Percentiles rank a stretch among this genome's conserved stretches.
Conservation (phyloP, 2,113 vertebrate genomes). For the Fregetta grallaria region DNA sequence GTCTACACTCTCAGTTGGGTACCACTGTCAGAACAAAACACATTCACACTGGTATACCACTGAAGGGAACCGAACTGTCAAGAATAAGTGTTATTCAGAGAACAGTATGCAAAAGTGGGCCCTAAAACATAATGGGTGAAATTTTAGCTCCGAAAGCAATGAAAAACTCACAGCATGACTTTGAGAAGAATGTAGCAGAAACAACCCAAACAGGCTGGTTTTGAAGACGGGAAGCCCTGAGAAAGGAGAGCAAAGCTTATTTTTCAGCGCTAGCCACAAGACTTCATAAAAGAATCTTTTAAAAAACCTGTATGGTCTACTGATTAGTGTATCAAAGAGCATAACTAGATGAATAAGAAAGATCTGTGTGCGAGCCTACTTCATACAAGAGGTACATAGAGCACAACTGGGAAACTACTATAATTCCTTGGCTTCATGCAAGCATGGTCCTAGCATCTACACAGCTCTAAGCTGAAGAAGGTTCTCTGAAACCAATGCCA, state of each 20-base stretch:
- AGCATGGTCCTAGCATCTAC: not conserved
- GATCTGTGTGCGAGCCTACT: not conserved
- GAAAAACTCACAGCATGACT: not conserved
- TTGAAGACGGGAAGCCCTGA: not conserved
- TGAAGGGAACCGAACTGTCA: not conserved
- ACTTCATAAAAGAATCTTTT: not conserved
- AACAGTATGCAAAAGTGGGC: not conserved
- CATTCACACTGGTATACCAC: not conserved
- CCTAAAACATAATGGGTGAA: not conserved
- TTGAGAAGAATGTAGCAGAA: not conserved
- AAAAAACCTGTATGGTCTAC: not conserved
- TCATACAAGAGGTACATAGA: not conserved
- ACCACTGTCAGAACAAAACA: not conserved
- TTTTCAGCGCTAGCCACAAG: not conserved
- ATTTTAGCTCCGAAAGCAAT: not conserved
- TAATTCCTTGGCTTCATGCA: not conserved
- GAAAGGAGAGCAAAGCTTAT: not conserved
- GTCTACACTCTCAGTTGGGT: not conserved
- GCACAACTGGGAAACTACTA: not conserved
- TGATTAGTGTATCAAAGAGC: not conserved
- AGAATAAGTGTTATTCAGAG: not conserved
- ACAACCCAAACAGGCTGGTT: not conserved
- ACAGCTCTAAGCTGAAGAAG: not conserved
- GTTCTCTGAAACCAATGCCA: not conserved
- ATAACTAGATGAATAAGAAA: not conserved